Evolutionary conservation across 1,140 invertebrate species (phyloP).

Genomic region (Drosophila nasuta): DNA sequence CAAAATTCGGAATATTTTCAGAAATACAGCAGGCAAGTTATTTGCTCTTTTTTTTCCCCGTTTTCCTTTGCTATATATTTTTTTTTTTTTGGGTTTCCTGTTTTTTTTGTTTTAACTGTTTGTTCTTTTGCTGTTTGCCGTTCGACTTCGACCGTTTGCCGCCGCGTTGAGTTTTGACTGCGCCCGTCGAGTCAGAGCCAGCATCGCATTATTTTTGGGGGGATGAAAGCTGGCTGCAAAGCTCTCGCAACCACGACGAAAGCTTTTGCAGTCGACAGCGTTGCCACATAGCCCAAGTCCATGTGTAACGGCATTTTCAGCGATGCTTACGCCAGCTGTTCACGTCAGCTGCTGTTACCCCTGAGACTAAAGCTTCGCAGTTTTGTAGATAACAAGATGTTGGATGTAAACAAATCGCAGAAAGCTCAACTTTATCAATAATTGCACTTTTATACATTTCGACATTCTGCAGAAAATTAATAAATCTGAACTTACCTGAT

Average conservation of each 20-base stretch:
- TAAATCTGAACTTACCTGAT: too few relatives aligned
- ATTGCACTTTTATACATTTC: too few relatives aligned
- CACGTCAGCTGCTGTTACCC: slow-evolving; percentile 2
- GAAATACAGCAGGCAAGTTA: too few relatives aligned
- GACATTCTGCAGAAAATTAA: too few relatives aligned
- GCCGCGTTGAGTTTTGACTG: slow-evolving; percentile 11
- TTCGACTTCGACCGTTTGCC: slow-evolving; percentile 3
- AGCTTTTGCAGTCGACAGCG: slow-evolving; percentile 16
- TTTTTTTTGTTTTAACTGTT: not conserved
- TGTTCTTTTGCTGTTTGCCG: slow-evolving; percentile 1
- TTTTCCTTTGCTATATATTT: not conserved
- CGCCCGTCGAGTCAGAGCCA: slow-evolving; percentile 22
- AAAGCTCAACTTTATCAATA: too few relatives aligned
- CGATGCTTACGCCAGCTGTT: slow-evolving; percentile 14
- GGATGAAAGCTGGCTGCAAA: slow-evolving; percentile 38
- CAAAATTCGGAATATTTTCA: not conserved
- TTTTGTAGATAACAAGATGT: not conserved
- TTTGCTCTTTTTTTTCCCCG: too few relatives aligned
- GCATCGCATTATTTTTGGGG: slow-evolving; percentile 37
- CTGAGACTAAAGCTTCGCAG: not conserved
- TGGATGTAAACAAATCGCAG: not conserved
- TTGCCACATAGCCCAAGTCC: slow-evolving; percentile 17
- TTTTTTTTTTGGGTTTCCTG: not conserved
- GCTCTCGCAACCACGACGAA: not conserved
- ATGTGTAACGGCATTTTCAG: slow-evolving; percentile 30